A percentile compares a stretch with the other conserved stretches of the same genome.
Conservation (phyloP, 2,113 vertebrate species). For the Anolis carolinensis region DNA sequence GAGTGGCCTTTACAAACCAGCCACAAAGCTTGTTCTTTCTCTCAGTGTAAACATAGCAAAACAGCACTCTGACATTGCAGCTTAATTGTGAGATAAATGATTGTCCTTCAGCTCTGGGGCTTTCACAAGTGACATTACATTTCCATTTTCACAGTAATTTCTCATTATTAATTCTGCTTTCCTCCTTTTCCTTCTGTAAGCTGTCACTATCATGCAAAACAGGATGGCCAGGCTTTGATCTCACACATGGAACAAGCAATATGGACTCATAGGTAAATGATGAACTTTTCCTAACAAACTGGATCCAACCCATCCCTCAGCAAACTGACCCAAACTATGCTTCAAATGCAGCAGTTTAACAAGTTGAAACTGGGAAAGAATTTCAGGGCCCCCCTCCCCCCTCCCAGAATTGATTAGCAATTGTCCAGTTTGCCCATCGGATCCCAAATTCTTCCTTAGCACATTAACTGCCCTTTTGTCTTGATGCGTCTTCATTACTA, state of each 20-base stretch:
- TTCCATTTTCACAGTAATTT: neutral
- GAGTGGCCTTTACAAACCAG: neutral
- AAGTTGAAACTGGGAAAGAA: neutral
- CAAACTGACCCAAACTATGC: neutral
- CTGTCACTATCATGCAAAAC: neutral
- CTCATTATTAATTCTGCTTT: neutral
- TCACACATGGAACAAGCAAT: neutral
- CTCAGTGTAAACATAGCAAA: neutral
- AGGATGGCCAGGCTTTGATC: neutral
- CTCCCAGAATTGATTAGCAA: neutral
- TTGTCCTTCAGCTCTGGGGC: neutral
- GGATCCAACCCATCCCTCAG: neutral
- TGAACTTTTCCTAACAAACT: neutral
- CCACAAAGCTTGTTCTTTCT: neutral
- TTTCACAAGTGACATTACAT: neutral
- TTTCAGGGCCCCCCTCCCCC: neutral
- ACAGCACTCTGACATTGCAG: neutral
- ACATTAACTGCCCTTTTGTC: neutral
- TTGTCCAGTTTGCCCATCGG: neutral
- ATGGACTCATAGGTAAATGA: neutral
- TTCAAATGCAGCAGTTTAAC: neutral
- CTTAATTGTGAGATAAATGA: neutral
- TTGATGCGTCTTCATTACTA: neutral
- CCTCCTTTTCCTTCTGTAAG: neutral
- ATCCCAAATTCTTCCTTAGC: constrained; percentile 20